Percentiles rank a stretch among this genome's conserved stretches.
Conservation (phyloP, 2,797 vertebrate species). For the Pagetopsis macropterus region DNA sequence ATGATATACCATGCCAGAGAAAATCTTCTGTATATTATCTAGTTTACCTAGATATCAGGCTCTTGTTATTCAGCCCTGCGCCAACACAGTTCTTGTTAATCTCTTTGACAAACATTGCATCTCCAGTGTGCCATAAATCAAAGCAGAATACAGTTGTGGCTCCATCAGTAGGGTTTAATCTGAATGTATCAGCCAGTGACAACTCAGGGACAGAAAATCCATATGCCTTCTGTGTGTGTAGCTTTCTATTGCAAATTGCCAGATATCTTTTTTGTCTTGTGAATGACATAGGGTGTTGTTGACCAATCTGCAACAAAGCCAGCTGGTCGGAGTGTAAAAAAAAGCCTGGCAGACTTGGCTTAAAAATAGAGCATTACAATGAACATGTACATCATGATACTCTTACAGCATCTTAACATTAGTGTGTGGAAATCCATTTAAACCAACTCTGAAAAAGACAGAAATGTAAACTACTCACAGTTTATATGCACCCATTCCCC, state of each 20-base stretch:
- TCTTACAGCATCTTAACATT: slow-evolving; percentile 17
- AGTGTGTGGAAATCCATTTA: slow-evolving; percentile 35
- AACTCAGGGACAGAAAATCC: slow-evolving; percentile 70
- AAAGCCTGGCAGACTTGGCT: slow-evolving; percentile 19
- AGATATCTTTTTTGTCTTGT: slow-evolving; percentile 47
- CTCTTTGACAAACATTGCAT: slow-evolving; percentile 76
- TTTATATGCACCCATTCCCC: slow-evolving; percentile 27
- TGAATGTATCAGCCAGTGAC: slow-evolving; percentile 71
- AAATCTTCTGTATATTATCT: slow-evolving; percentile 46
- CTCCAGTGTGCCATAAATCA: slow-evolving; percentile 66
- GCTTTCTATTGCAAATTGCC: slow-evolving; percentile 48
- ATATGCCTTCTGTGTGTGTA: slow-evolving; percentile 56
- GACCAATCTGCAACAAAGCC: slow-evolving; percentile 46
- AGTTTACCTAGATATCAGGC: slow-evolving; percentile 57
- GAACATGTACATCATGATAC: slow-evolving; percentile 15
- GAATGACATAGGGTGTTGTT: slow-evolving; percentile 33
- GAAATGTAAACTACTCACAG: slow-evolving; percentile 28
- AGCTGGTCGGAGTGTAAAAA: slow-evolving; percentile 18
- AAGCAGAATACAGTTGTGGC: slow-evolving; percentile 69
- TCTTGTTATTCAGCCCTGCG: slow-evolving; percentile 66
- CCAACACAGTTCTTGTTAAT: slow-evolving; percentile 72
- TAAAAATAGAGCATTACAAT: slow-evolving; percentile 26
- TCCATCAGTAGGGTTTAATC: slow-evolving; percentile 66
- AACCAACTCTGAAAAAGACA: slow-evolving; percentile 30
- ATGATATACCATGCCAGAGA: slow-evolving; percentile 21